Percentiles rank a stretch among this genome's conserved stretches.
phyloP scores from a whole-genome alignment of 2,797 vertebrate species.

The Molossus molossus region DNA sequence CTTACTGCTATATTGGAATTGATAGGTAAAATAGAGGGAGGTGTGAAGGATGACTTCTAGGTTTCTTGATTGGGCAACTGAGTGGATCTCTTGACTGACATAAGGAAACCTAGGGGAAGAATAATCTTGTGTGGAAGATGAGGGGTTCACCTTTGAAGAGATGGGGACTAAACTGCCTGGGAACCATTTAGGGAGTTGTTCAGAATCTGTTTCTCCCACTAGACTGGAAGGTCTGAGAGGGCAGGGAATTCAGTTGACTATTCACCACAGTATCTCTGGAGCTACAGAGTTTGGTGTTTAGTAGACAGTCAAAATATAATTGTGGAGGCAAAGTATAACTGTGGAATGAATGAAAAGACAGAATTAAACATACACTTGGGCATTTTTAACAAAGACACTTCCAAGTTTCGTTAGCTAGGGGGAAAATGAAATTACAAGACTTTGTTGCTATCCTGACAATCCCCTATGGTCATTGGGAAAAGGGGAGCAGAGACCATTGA shows the following conservation, averaged over 20 bases:
- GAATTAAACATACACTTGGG: conserved; percentile 11
- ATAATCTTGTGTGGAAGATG: not conserved
- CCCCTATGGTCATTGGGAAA: not conserved
- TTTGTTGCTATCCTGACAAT: not conserved
- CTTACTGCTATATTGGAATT: not conserved
- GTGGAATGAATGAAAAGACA: conserved; percentile 32
- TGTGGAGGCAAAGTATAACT: not conserved
- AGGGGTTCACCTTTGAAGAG: not conserved
- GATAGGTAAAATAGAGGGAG: not conserved
- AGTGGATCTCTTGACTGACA: conserved; percentile 22
- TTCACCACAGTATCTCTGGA: not conserved
- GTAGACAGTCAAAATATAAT: not conserved
- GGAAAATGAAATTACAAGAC: conserved; percentile 49
- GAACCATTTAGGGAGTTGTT: not conserved
- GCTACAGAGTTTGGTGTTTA: not conserved
- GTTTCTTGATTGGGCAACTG: not conserved
- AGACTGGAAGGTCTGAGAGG: not conserved
- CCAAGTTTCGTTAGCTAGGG: conserved; percentile 19
- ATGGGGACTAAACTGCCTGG: not conserved
- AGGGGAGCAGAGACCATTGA: not conserved
- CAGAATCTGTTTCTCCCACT: not conserved
- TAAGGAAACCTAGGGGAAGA: not conserved
- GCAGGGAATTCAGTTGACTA: not conserved
- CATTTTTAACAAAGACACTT: conserved; percentile 17
- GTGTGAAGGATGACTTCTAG: not conserved